Evolutionary conservation across 2,113 vertebrate genomes (phyloP).

Genomic region (Telmatochromis sp.): DNA sequence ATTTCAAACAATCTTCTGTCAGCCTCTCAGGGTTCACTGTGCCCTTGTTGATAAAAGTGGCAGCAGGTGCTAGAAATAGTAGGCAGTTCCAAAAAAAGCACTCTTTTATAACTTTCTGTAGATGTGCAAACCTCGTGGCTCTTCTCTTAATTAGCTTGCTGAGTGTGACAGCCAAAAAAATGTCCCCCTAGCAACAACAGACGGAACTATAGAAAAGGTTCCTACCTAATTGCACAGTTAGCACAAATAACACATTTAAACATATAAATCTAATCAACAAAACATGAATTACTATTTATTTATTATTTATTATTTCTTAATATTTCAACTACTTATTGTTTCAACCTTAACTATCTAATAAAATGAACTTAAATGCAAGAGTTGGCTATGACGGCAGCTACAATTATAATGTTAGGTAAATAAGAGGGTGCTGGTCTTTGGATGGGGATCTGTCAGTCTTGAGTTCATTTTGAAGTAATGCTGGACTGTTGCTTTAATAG

Average conservation of each 20-base stretch:
- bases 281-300: background rate
- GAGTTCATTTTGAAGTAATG: background rate
- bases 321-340: background rate
- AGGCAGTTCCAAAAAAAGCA: background rate
- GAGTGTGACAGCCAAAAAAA: background rate
- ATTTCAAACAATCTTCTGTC: no score
- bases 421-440: background rate
- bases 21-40: no score
- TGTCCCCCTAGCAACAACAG: background rate
- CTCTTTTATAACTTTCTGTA: background rate
- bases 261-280: background rate
- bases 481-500: background rate
- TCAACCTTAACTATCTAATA: background rate
- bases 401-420: background rate
- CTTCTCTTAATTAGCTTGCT: background rate
- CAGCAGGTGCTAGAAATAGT: background rate
- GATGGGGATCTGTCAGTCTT: background rate
- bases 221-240: background rate
- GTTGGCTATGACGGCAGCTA: accelerated
- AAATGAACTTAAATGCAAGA: background rate
- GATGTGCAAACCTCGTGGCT: background rate
- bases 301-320: background rate
- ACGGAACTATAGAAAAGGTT: background rate
- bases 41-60: no score
- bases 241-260: background rate